phyloP scores from a whole-genome alignment of 2,113 vertebrate genomes.

The Chunga burmeisteri region DNA sequence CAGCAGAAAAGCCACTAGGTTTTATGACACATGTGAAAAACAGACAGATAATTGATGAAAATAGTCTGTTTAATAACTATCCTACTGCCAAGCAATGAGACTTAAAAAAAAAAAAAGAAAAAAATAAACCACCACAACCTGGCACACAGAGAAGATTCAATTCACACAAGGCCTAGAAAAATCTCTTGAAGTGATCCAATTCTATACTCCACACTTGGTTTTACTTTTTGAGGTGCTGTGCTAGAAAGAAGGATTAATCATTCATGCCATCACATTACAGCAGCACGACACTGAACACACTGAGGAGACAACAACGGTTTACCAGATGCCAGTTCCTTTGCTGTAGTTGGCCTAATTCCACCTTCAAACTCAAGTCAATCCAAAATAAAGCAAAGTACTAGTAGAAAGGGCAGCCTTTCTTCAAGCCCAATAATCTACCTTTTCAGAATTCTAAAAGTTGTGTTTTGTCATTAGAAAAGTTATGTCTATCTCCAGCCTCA shows the following conservation, averaged over 20 bases:
- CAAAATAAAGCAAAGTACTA: not conserved
- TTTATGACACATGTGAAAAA: not conserved
- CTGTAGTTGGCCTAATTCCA: not conserved
- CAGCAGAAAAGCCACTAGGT: not conserved
- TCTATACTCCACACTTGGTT: not conserved
- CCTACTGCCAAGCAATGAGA: conserved; percentile 2
- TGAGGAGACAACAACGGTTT: not conserved
- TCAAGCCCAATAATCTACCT: not conserved
- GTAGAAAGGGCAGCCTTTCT: not conserved
- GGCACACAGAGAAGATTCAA: not conserved
- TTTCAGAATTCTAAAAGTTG: not conserved
- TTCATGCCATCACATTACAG: not conserved
- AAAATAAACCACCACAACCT: not conserved
- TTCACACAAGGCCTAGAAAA: not conserved
- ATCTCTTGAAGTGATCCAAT: not conserved
- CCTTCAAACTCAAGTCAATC: not conserved
- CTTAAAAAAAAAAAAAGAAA: not conserved
- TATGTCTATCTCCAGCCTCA: not conserved
- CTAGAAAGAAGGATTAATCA: not conserved
- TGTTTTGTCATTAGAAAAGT: not conserved
- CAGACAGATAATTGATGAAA: not conserved
- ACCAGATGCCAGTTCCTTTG: not conserved
- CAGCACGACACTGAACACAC: not conserved
- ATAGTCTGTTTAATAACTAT: conserved; percentile 12
- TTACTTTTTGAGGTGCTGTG: not conserved